Base-by-base conservation (phyloP, 92 coral and sea anemone species). In the Paragorgia papillata region DNA sequence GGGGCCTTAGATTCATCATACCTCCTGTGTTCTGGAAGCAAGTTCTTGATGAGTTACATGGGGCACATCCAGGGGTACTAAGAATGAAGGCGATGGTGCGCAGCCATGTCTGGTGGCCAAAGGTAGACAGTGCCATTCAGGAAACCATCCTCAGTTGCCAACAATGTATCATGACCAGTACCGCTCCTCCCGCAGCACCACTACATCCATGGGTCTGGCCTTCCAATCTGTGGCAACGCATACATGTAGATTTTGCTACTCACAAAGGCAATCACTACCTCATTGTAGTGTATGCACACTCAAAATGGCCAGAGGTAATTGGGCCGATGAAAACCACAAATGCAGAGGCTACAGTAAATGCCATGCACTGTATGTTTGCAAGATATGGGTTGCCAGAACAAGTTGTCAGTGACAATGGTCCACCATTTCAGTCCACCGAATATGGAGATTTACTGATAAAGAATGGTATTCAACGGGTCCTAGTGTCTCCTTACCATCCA, bases 31-130 rank as follows among this genome's bases (percentile, higher is more conserved):
- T 57, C 32, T n/a, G 30, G n/a, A 53, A 56, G 22, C 78, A 25
- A 46, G 69, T 80, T 4, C 69, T 78, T 7, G 19, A 70, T 0
- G 87, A 76, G 50, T 34, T 83, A 46, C 83, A 83, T 61, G 44
- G 40, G 60, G 57, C 68, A 24, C 88, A 84, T 66, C 83, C 83
- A 66, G 87, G 87, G 21, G 55, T 83, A n/a, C 64, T 79, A 66
- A 32, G 79, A 32, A 77, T 84, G 84, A 84, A 84, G 74, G 74
- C 68, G 35, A 43, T 44, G 13, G 69, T 76, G 37, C 61, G 84
- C 76, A 70, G 84, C 35, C 66, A 79, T 65, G n/a, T n/a, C n/a
- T n/a, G n/a, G n/a, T n/a, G n/a, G n/a, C n/a, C n/a, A n/a, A n/a
- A n/a, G n/a, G n/a, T 83, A 6, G 79, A 76, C 56, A 65, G 44